Percentiles rank a stretch among this genome's conserved stretches.
phyloP scores from a whole-genome alignment of 2,888 invertebrate genomes.

The Matsumyia berberina region DNA sequence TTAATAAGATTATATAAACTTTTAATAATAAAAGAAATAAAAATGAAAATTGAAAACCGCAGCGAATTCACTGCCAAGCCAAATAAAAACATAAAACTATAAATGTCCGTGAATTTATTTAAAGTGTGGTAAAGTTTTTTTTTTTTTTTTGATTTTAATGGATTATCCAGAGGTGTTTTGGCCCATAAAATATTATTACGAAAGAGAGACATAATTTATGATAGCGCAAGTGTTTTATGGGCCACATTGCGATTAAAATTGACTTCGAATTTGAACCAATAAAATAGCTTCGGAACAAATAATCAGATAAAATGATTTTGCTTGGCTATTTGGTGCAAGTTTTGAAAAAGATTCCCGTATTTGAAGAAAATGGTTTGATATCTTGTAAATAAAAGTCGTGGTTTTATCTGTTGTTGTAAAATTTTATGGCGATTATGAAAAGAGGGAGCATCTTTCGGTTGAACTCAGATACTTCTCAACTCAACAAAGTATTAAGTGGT shows the following conservation, averaged over 20 bases:
- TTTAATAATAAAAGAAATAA: neutral
- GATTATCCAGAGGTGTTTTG: constrained; percentile 15
- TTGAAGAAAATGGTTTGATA: neutral
- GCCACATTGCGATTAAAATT: constrained; percentile 1
- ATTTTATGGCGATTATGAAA: too few relatives aligned
- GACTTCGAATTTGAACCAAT: neutral
- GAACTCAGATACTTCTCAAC: too few relatives aligned
- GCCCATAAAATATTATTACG: constrained; percentile 37
- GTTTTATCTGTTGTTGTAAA: too few relatives aligned
- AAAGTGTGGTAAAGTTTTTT: constrained; percentile 26
- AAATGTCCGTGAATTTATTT: constrained; percentile 33
- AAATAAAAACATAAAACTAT: constrained; percentile 22
- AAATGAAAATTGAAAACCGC: constrained; percentile 23
- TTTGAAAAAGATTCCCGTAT: neutral
- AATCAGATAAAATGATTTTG: neutral
- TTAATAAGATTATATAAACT: neutral
- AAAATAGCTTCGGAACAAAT: constrained; percentile 9
- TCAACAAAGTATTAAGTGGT: too few relatives aligned
- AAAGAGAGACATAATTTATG: constrained; percentile 29
- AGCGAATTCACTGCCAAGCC: constrained; percentile 29
- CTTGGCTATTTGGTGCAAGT: neutral
- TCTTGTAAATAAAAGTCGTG: too few relatives aligned
- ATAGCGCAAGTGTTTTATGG: constrained; percentile 17
- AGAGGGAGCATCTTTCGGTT: too few relatives aligned
- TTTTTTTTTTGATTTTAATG: constrained; percentile 25